Evolutionary conservation across 2,888 invertebrate species (phyloP).

Genomic region (Xestobium rufovillosum): DNA sequence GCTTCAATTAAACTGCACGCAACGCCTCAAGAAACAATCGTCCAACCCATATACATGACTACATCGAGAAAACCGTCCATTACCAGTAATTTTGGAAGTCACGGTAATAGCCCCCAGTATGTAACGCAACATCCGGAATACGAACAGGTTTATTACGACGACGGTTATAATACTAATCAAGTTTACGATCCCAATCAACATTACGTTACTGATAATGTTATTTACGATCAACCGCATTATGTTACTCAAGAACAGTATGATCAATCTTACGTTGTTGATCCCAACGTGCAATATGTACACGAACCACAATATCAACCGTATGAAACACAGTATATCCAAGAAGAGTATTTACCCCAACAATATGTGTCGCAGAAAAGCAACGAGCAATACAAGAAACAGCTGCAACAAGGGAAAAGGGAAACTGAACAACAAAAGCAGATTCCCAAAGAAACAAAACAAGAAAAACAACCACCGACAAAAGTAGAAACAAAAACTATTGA

Average conservation of each 20-base stretch:
- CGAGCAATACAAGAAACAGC: too few relatives aligned
- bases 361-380: too few relatives aligned
- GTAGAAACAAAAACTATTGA: too few relatives aligned
- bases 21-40: constrained; percentile 23
- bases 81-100: constrained; percentile 8
- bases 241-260: constrained; percentile 37
- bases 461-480: too few relatives aligned
- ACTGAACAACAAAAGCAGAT: too few relatives aligned
- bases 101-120: background rate
- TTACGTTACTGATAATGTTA: constrained; percentile 12
- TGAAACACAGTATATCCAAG: too few relatives aligned
- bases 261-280: constrained; percentile 32
- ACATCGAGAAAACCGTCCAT: constrained; percentile 16
- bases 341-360: too few relatives aligned
- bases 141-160: constrained; percentile 1
- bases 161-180: constrained; percentile 16
- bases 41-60: constrained; percentile 18
- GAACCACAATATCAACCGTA: constrained; percentile 33
- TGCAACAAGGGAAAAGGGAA: too few relatives aligned
- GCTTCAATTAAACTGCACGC: constrained; percentile 22
- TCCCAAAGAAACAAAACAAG: too few relatives aligned
- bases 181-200: constrained; percentile 19
- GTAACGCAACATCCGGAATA: constrained; percentile 4
- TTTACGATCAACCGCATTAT: constrained; percentile 32
- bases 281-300: constrained; percentile 21